Evolutionary conservation across 2,888 invertebrate species (phyloP).

Genomic region (Xestoiulus laeticollis): DNA sequence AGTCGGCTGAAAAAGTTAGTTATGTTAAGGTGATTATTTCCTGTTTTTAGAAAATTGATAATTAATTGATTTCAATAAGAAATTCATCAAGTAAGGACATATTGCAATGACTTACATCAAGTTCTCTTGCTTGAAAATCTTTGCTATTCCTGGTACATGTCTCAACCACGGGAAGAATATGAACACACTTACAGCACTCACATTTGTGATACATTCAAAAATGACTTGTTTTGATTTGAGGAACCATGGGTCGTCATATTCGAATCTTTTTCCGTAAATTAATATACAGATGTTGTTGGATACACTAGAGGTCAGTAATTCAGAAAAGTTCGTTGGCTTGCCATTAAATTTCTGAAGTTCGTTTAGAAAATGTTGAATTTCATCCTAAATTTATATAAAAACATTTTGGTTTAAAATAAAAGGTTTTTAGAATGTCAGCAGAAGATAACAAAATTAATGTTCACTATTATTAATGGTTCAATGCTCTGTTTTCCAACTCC

Average conservation of each 20-base stretch:
- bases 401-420: no score
- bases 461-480: neutral
- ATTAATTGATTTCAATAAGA: neutral
- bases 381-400: constrained; percentile 40
- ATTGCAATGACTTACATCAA: neutral
- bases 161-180: constrained; percentile 28
- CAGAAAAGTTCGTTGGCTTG: neutral
- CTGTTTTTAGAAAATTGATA: neutral
- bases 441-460: neutral
- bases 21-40: neutral
- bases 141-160: constrained; percentile 9
- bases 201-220: neutral
- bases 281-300: constrained; percentile 50
- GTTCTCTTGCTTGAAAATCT: neutral
- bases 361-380: constrained; percentile 46
- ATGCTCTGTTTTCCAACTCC: constrained; percentile 24
- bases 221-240: neutral
- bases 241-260: constrained; percentile 42
- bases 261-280: constrained; percentile 44
- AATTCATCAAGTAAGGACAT: neutral
- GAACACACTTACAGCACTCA: neutral
- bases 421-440: no score
- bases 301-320: constrained; percentile 21
- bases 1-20: neutral
- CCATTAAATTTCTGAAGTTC: constrained; percentile 28